phyloP scores from a whole-genome alignment of 1,140 invertebrate genomes.

The Bilobella aurantiaca region DNA sequence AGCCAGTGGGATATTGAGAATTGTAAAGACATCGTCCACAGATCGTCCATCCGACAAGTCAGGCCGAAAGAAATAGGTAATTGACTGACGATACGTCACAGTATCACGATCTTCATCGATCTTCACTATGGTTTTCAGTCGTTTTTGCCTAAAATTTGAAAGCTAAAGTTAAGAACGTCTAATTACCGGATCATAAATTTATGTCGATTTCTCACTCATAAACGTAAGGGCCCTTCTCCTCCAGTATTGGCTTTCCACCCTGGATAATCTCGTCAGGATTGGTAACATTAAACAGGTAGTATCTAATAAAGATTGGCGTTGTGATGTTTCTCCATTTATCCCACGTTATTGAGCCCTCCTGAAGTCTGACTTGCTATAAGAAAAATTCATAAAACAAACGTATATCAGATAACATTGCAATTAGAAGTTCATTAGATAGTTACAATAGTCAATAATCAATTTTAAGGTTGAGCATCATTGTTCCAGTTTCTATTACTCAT shows the following conservation, averaged over 20 bases:
- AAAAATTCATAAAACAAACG: constrained; percentile 7
- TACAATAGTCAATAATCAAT: too few relatives aligned
- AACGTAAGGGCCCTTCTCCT: constrained; percentile 42
- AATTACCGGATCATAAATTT: background rate
- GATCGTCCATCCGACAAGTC: constrained; percentile 21
- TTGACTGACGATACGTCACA: constrained; percentile 19
- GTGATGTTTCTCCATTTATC: constrained; percentile 30
- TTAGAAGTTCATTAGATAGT: too few relatives aligned
- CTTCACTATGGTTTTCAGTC: constrained; percentile 9
- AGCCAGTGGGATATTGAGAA: constrained; percentile 19
- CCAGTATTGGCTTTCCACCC: constrained; percentile 39
- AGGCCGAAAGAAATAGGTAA: constrained; percentile 23
- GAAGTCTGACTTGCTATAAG: constrained; percentile 9
- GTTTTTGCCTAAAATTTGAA: constrained; percentile 19
- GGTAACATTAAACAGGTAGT: constrained; percentile 44
- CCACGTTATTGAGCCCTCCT: background rate
- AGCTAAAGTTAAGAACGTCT: background rate
- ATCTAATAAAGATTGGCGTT: constrained; percentile 35
- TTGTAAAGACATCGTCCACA: constrained; percentile 19
- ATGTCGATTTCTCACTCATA: constrained; percentile 9
- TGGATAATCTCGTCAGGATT: constrained; percentile 40
- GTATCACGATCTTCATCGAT: constrained; percentile 23
- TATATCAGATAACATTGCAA: too few relatives aligned
- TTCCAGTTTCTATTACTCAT: too few relatives aligned
- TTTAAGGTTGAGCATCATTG: too few relatives aligned